Base-by-base conservation (phyloP, 2,797 vertebrate species). In the Margarornis squamiger region DNA sequence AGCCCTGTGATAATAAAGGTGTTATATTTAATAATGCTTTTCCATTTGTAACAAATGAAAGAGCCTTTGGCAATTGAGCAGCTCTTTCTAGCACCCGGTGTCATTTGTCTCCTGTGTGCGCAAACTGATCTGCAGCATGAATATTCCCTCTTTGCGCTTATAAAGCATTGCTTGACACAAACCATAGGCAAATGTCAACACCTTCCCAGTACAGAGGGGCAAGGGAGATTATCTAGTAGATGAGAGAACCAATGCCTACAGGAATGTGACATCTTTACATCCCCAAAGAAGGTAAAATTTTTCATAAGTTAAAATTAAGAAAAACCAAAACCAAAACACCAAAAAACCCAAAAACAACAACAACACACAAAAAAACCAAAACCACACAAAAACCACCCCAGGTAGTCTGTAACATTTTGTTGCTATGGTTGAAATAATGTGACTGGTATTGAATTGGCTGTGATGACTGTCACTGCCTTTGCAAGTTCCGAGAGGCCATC, bases 81-180 rank as follows among this genome's bases (percentile, higher is more conserved):
- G 57, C 48, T 70, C 62, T 92, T 96, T 90, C 63, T 76, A 76
- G 49, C 48, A 92, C 57, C 57, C 67, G 34, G 1, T 84, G 81
- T 62, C 32, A 83, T 75, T 91, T 73, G 38, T 95, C 86, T 97
- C 94, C 96, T 95, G 6, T 59, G 63, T 54, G 43, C 95, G 94
- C 75, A 83, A 94, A 93, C 70, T 61, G 96, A 61, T 77, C 98
- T 97, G 93, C 85, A 81, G 97, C 96, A 96, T 82, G 57, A 97
- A 90, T 94, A 86, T 94, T 97, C 92, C 79, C 86, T 92, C 66
- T 93, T 96, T 95, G 95, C 88, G 96, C 91, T 96, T 97, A 81
- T 83, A 97, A 98, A 98, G 96, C 97, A 94, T 71, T 90, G 62
- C 46, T 92, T 95, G 74, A 87, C 94, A 89, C 96, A 98, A 97